A percentile compares a stretch with the other conserved stretches of the same genome.
Conservation (phyloP, 1,140 invertebrate species). For the Drosophila pseudoobscura region DNA sequence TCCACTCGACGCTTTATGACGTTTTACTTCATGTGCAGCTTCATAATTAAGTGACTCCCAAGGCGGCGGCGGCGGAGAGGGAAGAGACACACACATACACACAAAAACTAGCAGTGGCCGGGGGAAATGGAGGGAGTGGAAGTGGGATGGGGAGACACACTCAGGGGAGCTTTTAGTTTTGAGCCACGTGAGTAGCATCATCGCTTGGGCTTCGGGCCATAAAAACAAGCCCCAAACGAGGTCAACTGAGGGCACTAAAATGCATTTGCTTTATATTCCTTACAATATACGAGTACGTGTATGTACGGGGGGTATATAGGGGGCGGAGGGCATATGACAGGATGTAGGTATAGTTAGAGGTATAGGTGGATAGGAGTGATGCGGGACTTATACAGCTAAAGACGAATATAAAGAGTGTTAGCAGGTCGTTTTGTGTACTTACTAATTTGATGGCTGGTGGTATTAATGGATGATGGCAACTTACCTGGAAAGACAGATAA, state of each 20-base stretch:
- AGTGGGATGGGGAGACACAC: conserved; percentile 9
- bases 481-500: conserved; percentile 70
- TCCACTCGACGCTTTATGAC: conserved; percentile 75
- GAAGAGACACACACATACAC: background rate
- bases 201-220: conserved; percentile 63
- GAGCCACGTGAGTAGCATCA: conserved; percentile 78
- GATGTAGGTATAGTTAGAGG: background rate
- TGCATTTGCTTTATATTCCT: conserved; percentile 58
- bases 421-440: conserved; percentile 79
- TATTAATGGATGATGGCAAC: conserved; percentile 81
- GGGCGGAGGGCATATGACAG: background rate
- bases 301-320: background rate
- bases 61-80: background rate
- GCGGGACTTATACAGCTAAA: conserved; percentile 61
- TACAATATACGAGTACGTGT: conserved; percentile 3
- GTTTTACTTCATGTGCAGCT: conserved; percentile 80
- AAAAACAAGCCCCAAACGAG: conserved; percentile 77
- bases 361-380: background rate
- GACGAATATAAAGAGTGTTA: conserved; percentile 77
- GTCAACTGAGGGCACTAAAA: conserved; percentile 78
- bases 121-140: background rate
- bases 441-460: conserved; percentile 79
- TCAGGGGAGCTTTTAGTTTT: conserved; percentile 78
- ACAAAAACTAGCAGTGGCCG: conserved; percentile 33
- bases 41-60: conserved; percentile 77